A percentile compares a stretch with the other conserved stretches of the same genome.
Conservation (phyloP, 2,113 vertebrate species). For the Gadus chalcogrammus region DNA sequence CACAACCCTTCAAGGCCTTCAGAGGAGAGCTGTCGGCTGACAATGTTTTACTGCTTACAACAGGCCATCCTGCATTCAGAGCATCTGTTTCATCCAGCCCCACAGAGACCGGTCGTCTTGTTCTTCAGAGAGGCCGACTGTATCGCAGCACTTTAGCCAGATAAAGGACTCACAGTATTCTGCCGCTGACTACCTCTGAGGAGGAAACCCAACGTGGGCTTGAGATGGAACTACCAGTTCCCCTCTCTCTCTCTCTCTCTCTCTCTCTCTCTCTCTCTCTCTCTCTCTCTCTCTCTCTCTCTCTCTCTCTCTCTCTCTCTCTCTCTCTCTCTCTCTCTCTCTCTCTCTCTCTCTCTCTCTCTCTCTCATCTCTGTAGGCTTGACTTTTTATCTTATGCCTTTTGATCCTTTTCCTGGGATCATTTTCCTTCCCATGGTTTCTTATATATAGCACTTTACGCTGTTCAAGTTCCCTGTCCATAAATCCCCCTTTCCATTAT, state of each 20-base stretch:
- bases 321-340: background rate
- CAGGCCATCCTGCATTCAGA: constrained; percentile 66
- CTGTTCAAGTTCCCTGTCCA: no score
- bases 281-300: no score
- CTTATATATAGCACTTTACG: no score
- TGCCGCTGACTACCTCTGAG: constrained; percentile 65
- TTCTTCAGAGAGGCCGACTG: constrained; percentile 40
- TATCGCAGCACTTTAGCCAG: constrained; percentile 70
- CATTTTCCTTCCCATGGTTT: no score
- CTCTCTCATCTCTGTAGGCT: background rate
- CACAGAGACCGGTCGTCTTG: constrained; percentile 58
- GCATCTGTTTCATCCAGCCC: constrained; percentile 67
- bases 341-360: constrained; percentile 2
- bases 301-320: no score
- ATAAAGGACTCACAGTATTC: constrained; percentile 71
- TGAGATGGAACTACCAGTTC: constrained; percentile 45
- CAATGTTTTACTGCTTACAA: constrained; percentile 66
- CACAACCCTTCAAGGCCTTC: constrained; percentile 57
- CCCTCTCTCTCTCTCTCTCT: constrained; percentile 10
- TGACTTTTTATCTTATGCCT: background rate
- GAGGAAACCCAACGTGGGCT: constrained; percentile 52
- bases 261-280: constrained; percentile 27
- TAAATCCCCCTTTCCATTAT: constrained; percentile 7
- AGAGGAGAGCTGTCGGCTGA: constrained; percentile 53
- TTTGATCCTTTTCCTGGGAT: background rate